A percentile compares a stretch with the other conserved stretches of the same genome.
Conservation (phyloP, 2,113 vertebrate genomes). For the Cricetomys ansorgei region DNA sequence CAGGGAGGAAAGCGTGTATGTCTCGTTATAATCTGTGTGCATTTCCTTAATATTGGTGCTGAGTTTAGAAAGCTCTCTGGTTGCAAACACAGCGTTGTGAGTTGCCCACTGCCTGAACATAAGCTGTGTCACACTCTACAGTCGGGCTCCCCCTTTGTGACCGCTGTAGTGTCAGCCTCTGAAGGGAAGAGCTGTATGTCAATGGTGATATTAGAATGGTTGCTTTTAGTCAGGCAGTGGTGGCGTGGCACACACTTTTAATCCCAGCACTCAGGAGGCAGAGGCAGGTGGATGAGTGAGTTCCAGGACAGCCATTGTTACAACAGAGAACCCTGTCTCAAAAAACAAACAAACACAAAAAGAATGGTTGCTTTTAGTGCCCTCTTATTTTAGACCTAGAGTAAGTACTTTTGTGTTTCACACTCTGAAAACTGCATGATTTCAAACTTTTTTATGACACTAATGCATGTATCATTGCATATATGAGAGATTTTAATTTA, state of each 20-base stretch:
- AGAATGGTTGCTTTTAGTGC: not conserved
- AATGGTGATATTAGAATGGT: not conserved
- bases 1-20: not conserved
- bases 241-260: too few species aligned
- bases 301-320: too few species aligned
- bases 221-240: slow-evolving; percentile 23
- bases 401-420: not conserved
- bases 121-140: not conserved
- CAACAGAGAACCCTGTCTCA: too few species aligned
- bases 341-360: too few species aligned
- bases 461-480: not conserved
- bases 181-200: not conserved
- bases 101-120: not conserved
- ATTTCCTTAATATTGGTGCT: not conserved
- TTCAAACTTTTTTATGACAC: slow-evolving; percentile 31
- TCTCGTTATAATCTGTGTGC: not conserved
- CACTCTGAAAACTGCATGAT: slow-evolving; percentile 46
- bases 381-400: not conserved
- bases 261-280: too few species aligned
- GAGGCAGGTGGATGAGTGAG: too few species aligned
- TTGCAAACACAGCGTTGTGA: not conserved
- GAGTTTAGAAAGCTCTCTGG: slow-evolving; percentile 5
- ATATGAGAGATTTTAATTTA: slow-evolving; percentile 25
- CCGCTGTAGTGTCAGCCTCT: not conserved
- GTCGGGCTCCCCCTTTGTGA: not conserved